A percentile compares a stretch with the other conserved stretches of the same genome.
Conservation (phyloP, 2,797 vertebrate species). For the Epinephelus coioides region DNA sequence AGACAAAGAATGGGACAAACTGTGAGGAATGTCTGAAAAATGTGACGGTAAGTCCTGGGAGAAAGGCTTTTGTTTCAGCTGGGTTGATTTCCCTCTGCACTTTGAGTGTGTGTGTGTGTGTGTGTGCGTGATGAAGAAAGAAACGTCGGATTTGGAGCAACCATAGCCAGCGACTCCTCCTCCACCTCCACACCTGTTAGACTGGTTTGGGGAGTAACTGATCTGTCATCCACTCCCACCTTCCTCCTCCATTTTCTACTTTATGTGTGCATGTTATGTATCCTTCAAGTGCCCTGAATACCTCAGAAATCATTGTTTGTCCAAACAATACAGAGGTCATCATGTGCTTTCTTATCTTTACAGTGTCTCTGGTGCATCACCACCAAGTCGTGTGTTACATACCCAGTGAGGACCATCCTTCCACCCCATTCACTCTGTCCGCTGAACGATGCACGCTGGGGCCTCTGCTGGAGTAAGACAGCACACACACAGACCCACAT, state of each 20-base stretch:
- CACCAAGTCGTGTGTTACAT: constrained; percentile 88
- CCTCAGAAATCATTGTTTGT: background rate
- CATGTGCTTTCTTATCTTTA: background rate
- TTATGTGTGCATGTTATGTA: constrained; percentile 16
- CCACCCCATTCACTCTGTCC: constrained; percentile 88
- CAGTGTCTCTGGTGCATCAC: constrained; percentile 96
- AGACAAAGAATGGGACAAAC: constrained; percentile 83
- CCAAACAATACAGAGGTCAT: background rate
- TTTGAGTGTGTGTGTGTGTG: constrained; percentile 10
- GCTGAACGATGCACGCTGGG: constrained; percentile 93
- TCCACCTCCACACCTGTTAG: constrained; percentile 66
- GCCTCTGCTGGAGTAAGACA: constrained; percentile 94
- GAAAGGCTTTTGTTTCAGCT: background rate
- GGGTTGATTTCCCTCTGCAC: constrained; percentile 18
- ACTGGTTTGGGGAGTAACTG: constrained; percentile 79
- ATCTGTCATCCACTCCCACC: constrained; percentile 14
- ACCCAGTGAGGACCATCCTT: constrained; percentile 90
- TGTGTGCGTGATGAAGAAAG: background rate
- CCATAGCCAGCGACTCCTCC: constrained; percentile 25
- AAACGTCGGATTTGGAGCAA: constrained; percentile 21
- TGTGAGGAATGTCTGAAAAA: constrained; percentile 93
- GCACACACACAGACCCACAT: constrained; percentile 14
- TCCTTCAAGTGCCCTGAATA: background rate
- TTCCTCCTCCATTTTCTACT: constrained; percentile 1
- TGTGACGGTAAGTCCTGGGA: constrained; percentile 87